A percentile compares a stretch with the other conserved stretches of the same genome.
Evolutionary conservation across 2,888 invertebrate species (phyloP).

Genomic region (Melitaea athalia): DNA sequence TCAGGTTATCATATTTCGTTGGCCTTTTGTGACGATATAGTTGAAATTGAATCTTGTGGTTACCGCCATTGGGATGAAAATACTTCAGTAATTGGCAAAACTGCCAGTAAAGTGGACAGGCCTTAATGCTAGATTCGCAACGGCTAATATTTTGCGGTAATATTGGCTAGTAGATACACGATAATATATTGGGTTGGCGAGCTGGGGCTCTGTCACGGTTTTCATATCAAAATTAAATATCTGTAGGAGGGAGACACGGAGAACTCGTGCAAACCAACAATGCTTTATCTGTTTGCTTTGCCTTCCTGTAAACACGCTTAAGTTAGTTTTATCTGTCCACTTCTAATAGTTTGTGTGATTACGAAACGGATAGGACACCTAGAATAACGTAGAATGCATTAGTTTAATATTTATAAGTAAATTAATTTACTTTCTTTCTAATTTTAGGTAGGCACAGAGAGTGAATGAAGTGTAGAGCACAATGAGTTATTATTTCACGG

Average conservation of each 20-base stretch:
- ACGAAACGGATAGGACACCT: background rate
- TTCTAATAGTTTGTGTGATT: slow-evolving; percentile 7
- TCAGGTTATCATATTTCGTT: slow-evolving; percentile 46
- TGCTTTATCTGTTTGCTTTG: slow-evolving; percentile 40
- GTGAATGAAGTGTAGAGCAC: too few relatives aligned
- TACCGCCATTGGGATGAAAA: slow-evolving; percentile 37
- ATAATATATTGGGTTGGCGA: slow-evolving; percentile 72
- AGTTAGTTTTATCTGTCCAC: slow-evolving; percentile 30
- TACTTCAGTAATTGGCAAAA: slow-evolving; percentile 22
- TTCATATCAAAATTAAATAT: slow-evolving; percentile 81
- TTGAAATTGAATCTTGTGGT: slow-evolving; percentile 43
- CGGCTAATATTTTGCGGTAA: slow-evolving; percentile 77
- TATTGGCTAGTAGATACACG: slow-evolving; percentile 74
- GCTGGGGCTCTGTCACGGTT: slow-evolving; percentile 61
- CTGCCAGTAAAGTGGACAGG: slow-evolving; percentile 53
- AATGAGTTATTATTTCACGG: too few relatives aligned
- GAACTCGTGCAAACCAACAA: slow-evolving; percentile 40
- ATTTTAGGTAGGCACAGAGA: too few relatives aligned
- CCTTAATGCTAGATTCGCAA: slow-evolving; percentile 70
- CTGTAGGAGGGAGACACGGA: slow-evolving; percentile 55
- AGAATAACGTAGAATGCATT: background rate
- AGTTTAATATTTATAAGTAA: background rate
- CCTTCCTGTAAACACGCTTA: slow-evolving; percentile 34
- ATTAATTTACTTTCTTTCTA: background rate
- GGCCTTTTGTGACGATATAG: slow-evolving; percentile 36